These are phyloP conservation scores for Eupithecia pulchellata DNA, from an alignment of 2,888 invertebrate species.

Conservation along the genomic window DNA sequence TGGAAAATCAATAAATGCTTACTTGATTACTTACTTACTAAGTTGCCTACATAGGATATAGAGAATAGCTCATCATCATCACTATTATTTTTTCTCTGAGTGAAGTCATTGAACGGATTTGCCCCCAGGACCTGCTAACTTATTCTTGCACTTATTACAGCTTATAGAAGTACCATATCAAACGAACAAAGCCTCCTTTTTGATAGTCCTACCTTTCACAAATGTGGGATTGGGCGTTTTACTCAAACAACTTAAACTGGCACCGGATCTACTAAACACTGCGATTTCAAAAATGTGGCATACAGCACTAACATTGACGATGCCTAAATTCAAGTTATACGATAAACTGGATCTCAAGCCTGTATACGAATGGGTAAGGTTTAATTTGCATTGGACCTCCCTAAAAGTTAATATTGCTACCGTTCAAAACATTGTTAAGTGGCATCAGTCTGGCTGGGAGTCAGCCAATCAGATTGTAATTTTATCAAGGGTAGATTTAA, in stretches of 20 bases:
- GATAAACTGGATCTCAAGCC: constrained; percentile 48
- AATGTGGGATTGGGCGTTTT: constrained; percentile 82
- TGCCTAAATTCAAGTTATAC: constrained; percentile 77
- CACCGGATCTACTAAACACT: constrained; percentile 56
- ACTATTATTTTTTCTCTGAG: too few relatives aligned
- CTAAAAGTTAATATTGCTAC: too few relatives aligned
- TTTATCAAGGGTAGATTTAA: too few relatives aligned
- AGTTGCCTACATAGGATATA: too few relatives aligned
- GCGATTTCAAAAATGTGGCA: constrained; percentile 80
- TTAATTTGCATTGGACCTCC: constrained; percentile 43
- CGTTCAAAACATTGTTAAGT: too few relatives aligned
- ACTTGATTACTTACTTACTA: too few relatives aligned
- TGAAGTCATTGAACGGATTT: too few relatives aligned
- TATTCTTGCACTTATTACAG: constrained; percentile 53
- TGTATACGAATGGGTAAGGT: constrained; percentile 50
- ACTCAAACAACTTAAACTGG: constrained; percentile 53
- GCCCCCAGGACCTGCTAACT: background rate
- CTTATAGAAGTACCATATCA: constrained; percentile 90
- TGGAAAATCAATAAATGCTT: too few relatives aligned
- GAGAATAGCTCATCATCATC: too few relatives aligned
- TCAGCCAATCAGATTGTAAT: too few relatives aligned
- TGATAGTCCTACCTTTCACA: constrained; percentile 89
- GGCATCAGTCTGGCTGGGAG: too few relatives aligned
- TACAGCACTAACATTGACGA: constrained; percentile 79
- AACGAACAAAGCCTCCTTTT: constrained; percentile 87